A percentile compares a stretch with the other conserved stretches of the same genome.
phyloP scores from a whole-genome alignment of 2,113 vertebrate species.

The Dasyprocta punctata region DNA sequence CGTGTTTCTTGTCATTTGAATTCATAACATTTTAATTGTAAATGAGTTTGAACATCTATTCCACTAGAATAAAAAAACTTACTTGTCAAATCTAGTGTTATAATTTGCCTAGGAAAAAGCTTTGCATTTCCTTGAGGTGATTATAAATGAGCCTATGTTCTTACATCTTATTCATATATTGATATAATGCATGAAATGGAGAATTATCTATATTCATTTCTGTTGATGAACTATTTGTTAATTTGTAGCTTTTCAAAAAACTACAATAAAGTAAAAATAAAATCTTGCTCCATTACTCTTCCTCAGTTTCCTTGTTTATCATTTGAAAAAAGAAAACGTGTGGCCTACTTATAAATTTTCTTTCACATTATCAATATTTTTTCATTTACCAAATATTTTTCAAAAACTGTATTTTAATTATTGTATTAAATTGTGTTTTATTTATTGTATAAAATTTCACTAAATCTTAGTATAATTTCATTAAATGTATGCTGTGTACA shows the following conservation, averaged over 20 bases:
- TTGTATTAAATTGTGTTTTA: background rate
- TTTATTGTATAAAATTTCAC: background rate
- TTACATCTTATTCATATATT: background rate
- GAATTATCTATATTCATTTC: background rate
- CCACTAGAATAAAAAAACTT: background rate
- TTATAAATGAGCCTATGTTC: background rate
- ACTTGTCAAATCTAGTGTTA: background rate
- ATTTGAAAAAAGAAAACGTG: background rate
- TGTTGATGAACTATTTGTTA: background rate
- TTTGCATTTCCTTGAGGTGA: background rate
- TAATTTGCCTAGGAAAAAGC: conserved; percentile 19
- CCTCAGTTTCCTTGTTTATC: background rate
- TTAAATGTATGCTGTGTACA: background rate
- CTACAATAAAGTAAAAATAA: background rate
- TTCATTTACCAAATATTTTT: conserved; percentile 33
- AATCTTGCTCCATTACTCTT: background rate
- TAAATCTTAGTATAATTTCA: background rate
- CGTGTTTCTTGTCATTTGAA: background rate
- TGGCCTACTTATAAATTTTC: background rate
- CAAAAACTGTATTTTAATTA: background rate
- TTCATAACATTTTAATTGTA: background rate
- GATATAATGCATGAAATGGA: background rate
- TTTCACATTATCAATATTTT: background rate
- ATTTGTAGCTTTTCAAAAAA: background rate
- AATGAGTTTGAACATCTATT: background rate